Percentiles rank a stretch among this genome's conserved stretches.
These are phyloP conservation scores for Neoitamus cyanurus DNA, from an alignment of 2,888 invertebrate genomes.

Conservation along the genomic window DNA sequence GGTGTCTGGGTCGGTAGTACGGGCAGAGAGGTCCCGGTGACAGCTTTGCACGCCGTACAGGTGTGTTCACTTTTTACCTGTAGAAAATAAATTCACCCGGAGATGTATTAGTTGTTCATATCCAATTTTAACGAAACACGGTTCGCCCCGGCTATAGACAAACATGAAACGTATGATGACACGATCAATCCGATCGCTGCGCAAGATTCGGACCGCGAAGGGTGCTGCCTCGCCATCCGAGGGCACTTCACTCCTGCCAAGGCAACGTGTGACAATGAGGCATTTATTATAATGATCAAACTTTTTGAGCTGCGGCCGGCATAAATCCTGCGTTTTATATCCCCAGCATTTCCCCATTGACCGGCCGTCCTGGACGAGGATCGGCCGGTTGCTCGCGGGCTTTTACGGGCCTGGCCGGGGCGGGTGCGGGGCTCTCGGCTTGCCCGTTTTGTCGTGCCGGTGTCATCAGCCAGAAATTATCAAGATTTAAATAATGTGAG, in stretches of 20 bases:
- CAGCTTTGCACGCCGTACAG: constrained; percentile 35
- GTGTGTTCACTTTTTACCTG: constrained; percentile 47
- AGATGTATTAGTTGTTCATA: constrained; percentile 41
- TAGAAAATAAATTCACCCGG: constrained; percentile 39
- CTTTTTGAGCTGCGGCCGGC: constrained; percentile 49
- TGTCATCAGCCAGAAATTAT: constrained; percentile 49
- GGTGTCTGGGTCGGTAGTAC: constrained; percentile 2
- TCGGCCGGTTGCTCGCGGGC: not conserved
- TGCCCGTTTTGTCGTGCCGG: constrained; percentile 47
- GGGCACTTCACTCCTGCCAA: not conserved
- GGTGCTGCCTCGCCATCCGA: not conserved
- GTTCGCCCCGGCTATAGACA: not conserved
- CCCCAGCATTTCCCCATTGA: constrained; percentile 18
- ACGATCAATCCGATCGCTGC: constrained; percentile 48
- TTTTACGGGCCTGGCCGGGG: not conserved
- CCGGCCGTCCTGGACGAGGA: not conserved
- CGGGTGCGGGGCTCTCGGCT: not conserved
- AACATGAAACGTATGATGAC: constrained; percentile 48
- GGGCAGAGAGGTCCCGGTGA: not conserved
- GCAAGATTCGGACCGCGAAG: not conserved
- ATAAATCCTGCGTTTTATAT: constrained; percentile 45
- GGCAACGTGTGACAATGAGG: constrained; percentile 50
- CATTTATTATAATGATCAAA: constrained; percentile 51
- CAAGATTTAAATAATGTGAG: constrained; percentile 49
- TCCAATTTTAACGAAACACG: constrained; percentile 41